Evolutionary conservation across 2,113 vertebrate genomes (phyloP).

Genomic region (Urocynchramus pylzowi): DNA sequence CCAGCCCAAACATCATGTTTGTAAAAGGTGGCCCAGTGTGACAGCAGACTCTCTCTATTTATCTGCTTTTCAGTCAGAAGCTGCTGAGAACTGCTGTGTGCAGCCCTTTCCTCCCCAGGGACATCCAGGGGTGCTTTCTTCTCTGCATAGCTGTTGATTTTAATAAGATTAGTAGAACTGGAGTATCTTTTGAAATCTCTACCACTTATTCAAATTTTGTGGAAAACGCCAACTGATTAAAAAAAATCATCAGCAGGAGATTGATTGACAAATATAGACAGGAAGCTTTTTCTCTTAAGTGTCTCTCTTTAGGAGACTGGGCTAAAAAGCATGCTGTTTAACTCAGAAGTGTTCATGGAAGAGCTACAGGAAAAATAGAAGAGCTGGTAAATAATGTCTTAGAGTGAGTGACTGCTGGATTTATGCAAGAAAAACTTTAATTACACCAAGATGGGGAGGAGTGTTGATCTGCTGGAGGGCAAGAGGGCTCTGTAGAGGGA

Average conservation of each 20-base stretch:
- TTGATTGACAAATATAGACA: neutral
- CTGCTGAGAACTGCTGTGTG: neutral
- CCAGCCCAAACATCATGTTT: neutral
- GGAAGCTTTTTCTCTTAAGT: neutral
- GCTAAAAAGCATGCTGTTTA: neutral
- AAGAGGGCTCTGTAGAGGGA: neutral
- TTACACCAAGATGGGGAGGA: neutral
- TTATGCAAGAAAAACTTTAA: neutral
- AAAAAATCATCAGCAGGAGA: neutral
- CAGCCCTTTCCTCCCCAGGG: neutral
- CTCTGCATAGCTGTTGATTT: neutral
- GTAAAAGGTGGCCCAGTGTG: neutral
- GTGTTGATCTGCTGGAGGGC: neutral
- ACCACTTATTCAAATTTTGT: neutral
- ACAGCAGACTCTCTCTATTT: rapidly evolving
- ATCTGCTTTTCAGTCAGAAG: neutral
- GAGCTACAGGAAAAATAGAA: neutral
- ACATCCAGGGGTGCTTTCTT: neutral
- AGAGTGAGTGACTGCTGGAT: neutral
- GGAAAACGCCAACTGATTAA: neutral
- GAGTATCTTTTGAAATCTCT: neutral
- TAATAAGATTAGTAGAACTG: neutral
- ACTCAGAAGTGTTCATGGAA: neutral
- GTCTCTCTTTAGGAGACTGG: neutral
- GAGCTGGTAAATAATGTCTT: neutral